These are phyloP conservation scores for Salvelinus sp. DNA, from an alignment of 2,113 vertebrate species.

Conservation along the genomic window DNA sequence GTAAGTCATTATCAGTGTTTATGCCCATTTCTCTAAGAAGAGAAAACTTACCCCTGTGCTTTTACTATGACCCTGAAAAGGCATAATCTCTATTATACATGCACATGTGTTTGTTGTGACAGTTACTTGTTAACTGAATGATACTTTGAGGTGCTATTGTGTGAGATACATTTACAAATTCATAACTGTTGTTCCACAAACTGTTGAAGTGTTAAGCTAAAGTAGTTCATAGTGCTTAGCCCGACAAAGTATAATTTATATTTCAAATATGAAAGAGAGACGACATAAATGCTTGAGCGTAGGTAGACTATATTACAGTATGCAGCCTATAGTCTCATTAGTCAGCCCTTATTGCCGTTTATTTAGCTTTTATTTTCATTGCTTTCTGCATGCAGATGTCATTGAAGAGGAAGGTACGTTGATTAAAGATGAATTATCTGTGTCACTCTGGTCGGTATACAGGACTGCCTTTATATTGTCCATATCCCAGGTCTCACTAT, in stretches of 20 bases:
- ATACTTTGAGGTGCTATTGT: conserved; percentile 13
- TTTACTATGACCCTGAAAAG: neutral
- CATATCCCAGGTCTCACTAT: conserved; percentile 42
- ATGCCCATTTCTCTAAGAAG: neutral
- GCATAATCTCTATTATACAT: too few relatives aligned
- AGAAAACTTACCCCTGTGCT: neutral
- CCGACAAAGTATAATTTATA: conserved; percentile 7
- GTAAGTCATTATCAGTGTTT: neutral
- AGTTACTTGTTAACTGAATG: neutral
- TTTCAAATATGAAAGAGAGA: neutral
- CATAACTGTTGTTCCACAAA: neutral
- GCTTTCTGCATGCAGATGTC: conserved; percentile 77
- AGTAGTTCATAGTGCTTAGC: neutral
- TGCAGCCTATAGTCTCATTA: neutral
- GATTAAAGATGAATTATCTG: conserved; percentile 43
- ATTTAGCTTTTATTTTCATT: conserved; percentile 68
- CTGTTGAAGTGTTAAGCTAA: neutral
- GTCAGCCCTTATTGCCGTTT: conserved; percentile 34
- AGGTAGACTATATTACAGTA: too few relatives aligned
- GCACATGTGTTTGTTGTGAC: too few relatives aligned
- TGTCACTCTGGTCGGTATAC: conserved; percentile 52
- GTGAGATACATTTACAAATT: neutral
- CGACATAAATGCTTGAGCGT: neutral
- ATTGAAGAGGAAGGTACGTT: conserved; percentile 76
- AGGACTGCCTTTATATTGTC: conserved; percentile 26